Conservation (phyloP, 1,140 invertebrate species). For the Drosophila cardini region DNA sequence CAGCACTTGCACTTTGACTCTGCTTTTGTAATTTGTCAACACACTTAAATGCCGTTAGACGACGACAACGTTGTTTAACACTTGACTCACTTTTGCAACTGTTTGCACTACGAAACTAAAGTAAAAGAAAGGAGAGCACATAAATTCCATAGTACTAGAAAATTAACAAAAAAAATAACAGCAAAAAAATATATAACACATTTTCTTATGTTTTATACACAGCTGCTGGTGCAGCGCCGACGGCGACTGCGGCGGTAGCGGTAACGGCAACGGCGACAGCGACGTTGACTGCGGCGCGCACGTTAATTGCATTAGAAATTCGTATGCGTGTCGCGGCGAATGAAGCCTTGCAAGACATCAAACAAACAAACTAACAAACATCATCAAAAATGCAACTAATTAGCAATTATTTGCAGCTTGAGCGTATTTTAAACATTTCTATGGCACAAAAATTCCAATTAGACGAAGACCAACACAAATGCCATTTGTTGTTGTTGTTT, state of each 20-base stretch:
- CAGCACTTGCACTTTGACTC: constrained; percentile 65
- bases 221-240: constrained; percentile 45
- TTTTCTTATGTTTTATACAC: constrained; percentile 52
- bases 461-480: constrained; percentile 58
- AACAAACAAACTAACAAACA: constrained; percentile 41
- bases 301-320: constrained; percentile 81
- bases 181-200: constrained; percentile 25
- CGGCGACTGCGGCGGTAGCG: constrained; percentile 13
- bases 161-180: constrained; percentile 2
- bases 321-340: constrained; percentile 59
- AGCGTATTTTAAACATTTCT: constrained; percentile 56
- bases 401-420: constrained; percentile 73
- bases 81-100: constrained; percentile 30
- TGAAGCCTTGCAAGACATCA: constrained; percentile 58
- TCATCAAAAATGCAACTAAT: constrained; percentile 59
- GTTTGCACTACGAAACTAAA: constrained; percentile 30
- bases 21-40: constrained; percentile 38
- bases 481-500: constrained; percentile 58
- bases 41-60: constrained; percentile 50
- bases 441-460: constrained; percentile 74
- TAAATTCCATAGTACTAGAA: constrained; percentile 3
- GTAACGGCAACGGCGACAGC: constrained; percentile 18
- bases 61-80: constrained; percentile 37
- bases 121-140: constrained; percentile 30
- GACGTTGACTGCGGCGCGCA: constrained; percentile 29